These are phyloP conservation scores for Cephus sareptanus DNA, from an alignment of 2,888 invertebrate genomes.

Conservation along the genomic window DNA sequence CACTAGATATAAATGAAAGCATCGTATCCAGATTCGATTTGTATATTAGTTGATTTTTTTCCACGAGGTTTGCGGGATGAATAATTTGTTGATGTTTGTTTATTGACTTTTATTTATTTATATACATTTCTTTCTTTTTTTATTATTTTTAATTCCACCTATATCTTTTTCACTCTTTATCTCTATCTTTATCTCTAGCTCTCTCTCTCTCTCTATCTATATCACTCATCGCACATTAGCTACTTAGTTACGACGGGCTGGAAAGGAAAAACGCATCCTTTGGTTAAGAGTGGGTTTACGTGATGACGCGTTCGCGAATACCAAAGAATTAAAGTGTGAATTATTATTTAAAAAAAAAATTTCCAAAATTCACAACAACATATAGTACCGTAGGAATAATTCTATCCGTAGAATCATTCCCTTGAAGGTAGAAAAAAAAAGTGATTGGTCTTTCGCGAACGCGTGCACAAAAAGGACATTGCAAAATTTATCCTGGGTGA, in stretches of 20 bases:
- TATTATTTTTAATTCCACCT: slow-evolving; percentile 27
- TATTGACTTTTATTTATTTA: slow-evolving; percentile 9
- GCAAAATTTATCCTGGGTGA: slow-evolving; percentile 54
- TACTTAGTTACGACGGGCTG: slow-evolving; percentile 2
- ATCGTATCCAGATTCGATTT: not conserved
- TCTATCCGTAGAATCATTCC: not conserved
- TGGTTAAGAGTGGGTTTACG: not conserved
- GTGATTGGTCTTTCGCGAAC: not conserved
- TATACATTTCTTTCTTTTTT: slow-evolving; percentile 12
- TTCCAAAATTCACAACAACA: not conserved
- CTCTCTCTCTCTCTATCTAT: slow-evolving; percentile 22
- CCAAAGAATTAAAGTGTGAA: not conserved
- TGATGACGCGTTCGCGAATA: not conserved
- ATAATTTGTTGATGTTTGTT: not conserved
- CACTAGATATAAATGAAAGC: slow-evolving; percentile 7
- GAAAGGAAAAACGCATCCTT: slow-evolving; percentile 1
- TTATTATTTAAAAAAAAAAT: not conserved
- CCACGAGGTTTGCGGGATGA: not conserved
- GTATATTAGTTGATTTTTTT: not conserved
- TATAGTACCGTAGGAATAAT: not conserved
- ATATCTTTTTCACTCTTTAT: slow-evolving; percentile 29
- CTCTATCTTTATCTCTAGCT: slow-evolving; percentile 27
- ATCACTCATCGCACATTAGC: slow-evolving; percentile 1
- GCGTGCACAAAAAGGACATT: slow-evolving; percentile 22
- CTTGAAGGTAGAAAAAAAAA: not conserved